Conservation (phyloP, 2,113 vertebrate genomes). For the Rhadina sibilatrix region DNA sequence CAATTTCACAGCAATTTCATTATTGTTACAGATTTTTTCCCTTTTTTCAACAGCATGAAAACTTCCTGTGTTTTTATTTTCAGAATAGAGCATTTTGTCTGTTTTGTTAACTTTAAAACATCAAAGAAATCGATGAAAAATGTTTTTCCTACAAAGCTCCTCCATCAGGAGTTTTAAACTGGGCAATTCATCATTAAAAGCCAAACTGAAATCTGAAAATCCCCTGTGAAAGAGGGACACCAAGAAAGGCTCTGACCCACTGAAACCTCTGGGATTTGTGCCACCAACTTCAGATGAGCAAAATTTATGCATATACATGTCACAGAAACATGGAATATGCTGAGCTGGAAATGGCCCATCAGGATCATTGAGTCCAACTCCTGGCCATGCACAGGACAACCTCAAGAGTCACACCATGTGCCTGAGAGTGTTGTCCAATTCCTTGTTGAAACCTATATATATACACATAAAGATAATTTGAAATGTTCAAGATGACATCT, state of each 20-base stretch:
- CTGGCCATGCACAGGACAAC: neutral
- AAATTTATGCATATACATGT: neutral
- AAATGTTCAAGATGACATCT: neutral
- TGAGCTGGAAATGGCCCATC: neutral
- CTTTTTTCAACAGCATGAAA: rapidly evolving
- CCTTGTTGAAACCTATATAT: neutral
- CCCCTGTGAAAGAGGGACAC: neutral
- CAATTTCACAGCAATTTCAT: neutral
- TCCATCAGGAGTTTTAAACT: neutral
- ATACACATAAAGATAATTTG: neutral
- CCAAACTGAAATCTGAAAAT: neutral
- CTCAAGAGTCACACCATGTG: neutral
- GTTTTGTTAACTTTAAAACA: neutral
- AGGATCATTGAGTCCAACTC: neutral
- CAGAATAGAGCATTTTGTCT: neutral
- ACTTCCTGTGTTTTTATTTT: neutral
- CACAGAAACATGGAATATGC: neutral
- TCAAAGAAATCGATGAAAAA: neutral
- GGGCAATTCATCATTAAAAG: neutral
- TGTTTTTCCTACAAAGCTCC: neutral
- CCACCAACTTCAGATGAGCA: neutral
- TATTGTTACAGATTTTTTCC: neutral
- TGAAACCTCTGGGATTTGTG: neutral
- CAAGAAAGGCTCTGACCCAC: neutral
- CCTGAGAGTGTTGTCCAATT: neutral